Conservation (phyloP, 2,888 invertebrate species). For the Platerodrilus igneus region DNA sequence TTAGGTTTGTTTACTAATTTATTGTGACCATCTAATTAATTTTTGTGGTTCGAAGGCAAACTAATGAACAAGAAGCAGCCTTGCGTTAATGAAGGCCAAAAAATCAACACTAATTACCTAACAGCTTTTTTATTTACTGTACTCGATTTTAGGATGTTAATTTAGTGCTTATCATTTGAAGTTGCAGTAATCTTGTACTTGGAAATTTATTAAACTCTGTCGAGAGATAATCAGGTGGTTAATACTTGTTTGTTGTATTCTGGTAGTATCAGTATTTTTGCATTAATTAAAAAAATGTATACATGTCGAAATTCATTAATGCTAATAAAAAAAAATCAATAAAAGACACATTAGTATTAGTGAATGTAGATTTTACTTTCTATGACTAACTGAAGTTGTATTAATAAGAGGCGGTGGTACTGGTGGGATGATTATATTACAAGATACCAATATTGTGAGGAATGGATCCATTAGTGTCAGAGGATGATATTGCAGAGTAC, state of each 20-base stretch:
- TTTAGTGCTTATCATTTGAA: too few relatives aligned
- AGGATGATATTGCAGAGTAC: slow-evolving; percentile 83
- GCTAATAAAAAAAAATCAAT: slow-evolving; percentile 39
- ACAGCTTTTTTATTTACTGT: slow-evolving; percentile 23
- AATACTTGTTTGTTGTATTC: too few relatives aligned
- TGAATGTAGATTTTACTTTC: too few relatives aligned
- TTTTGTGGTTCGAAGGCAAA: too few relatives aligned
- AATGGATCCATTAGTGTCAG: slow-evolving; percentile 78
- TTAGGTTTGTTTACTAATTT: too few relatives aligned
- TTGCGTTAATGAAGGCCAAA: slow-evolving; percentile 26
- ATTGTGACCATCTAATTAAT: too few relatives aligned
- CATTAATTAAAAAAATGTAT: too few relatives aligned
- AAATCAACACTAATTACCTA: slow-evolving; percentile 25
- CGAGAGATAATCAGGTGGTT: neutral
- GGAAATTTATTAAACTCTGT: neutral
- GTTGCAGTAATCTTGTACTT: slow-evolving; percentile 3
- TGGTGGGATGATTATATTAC: slow-evolving; percentile 80
- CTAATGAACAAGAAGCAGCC: too few relatives aligned
- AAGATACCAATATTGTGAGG: slow-evolving; percentile 93
- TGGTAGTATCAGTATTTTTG: too few relatives aligned
- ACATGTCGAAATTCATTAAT: too few relatives aligned
- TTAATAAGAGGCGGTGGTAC: slow-evolving; percentile 55
- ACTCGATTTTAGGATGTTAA: slow-evolving; percentile 17
- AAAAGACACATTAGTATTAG: slow-evolving; percentile 37
- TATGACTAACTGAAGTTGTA: slow-evolving; percentile 8